Conservation (phyloP, 2,113 vertebrate genomes). For the Podiceps cristatus region DNA sequence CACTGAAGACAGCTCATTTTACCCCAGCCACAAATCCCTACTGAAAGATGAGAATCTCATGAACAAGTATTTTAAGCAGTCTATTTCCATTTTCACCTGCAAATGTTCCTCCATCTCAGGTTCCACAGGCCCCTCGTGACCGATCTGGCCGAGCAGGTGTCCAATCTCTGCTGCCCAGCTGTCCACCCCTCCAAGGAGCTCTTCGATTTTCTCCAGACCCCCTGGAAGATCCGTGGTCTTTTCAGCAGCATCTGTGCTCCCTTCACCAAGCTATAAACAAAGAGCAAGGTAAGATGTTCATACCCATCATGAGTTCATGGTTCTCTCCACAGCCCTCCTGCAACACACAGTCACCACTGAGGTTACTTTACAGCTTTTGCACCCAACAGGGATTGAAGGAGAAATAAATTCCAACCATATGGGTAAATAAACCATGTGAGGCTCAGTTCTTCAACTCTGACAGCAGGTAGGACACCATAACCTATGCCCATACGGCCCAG, state of each 20-base stretch:
- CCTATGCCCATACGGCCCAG: neutral
- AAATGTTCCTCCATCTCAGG: constrained; percentile 12
- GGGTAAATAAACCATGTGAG: neutral
- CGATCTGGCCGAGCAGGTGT: neutral
- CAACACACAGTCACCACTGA: neutral
- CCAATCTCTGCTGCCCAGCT: constrained; percentile 62
- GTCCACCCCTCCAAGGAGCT: constrained; percentile 34
- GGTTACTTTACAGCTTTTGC: neutral
- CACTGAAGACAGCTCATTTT: neutral
- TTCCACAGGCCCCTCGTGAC: neutral
- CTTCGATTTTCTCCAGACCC: constrained; percentile 53
- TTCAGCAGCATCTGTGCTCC: constrained; percentile 2
- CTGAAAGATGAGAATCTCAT: neutral
- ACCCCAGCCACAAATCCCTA: neutral
- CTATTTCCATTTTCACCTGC: constrained; percentile 62
- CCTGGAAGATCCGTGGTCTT: neutral
- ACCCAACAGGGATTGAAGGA: neutral
- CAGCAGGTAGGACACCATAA: neutral
- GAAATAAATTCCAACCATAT: neutral
- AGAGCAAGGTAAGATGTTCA: neutral
- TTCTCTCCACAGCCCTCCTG: neutral
- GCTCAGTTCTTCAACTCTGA: neutral
- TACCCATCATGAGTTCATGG: neutral
- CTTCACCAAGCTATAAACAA: constrained; percentile 51
- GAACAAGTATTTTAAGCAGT: neutral